Conservation (phyloP, 1,140 invertebrate genomes). For the Archivesica marissinica region DNA sequence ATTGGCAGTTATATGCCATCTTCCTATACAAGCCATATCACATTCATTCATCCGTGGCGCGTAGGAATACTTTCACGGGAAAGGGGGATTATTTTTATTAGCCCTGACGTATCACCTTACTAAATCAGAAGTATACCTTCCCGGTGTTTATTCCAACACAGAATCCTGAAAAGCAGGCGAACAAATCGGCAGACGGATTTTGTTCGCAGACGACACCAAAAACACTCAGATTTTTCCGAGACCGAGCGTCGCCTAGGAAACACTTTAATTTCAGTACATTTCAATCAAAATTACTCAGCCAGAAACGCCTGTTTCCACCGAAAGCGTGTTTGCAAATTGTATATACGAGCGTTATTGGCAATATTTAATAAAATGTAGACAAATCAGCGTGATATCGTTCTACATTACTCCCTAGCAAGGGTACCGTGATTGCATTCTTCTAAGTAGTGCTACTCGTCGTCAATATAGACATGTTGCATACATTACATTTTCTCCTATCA, state of each 20-base stretch:
- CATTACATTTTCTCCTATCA: too few relatives aligned
- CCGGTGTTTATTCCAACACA: conserved; percentile 25
- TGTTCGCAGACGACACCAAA: conserved; percentile 21
- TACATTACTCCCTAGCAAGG: too few relatives aligned
- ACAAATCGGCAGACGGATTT: conserved; percentile 6
- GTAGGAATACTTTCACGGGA: conserved; percentile 30
- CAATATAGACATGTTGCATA: too few relatives aligned
- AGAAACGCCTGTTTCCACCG: conserved; percentile 37
- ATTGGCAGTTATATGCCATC: conserved; percentile 46
- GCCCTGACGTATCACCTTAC: conserved; percentile 46
- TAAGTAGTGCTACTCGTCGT: too few relatives aligned
- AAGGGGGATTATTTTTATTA: conserved; percentile 58
- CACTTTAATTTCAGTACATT: conserved; percentile 46
- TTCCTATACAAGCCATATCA: conserved; percentile 19
- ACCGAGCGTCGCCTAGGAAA: conserved; percentile 26
- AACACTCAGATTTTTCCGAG: conserved; percentile 31
- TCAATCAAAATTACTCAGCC: conserved; percentile 52
- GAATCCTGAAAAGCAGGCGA: neutral
- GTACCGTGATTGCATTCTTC: too few relatives aligned
- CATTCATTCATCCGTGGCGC: conserved; percentile 25
- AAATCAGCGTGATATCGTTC: too few relatives aligned
- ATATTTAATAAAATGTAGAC: too few relatives aligned
- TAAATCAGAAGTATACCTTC: conserved; percentile 45
- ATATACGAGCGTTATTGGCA: too few relatives aligned
- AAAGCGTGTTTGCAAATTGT: too few relatives aligned